Evolutionary conservation across 2,797 vertebrate species (phyloP).

Genomic region (Cuniculus paca): DNA sequence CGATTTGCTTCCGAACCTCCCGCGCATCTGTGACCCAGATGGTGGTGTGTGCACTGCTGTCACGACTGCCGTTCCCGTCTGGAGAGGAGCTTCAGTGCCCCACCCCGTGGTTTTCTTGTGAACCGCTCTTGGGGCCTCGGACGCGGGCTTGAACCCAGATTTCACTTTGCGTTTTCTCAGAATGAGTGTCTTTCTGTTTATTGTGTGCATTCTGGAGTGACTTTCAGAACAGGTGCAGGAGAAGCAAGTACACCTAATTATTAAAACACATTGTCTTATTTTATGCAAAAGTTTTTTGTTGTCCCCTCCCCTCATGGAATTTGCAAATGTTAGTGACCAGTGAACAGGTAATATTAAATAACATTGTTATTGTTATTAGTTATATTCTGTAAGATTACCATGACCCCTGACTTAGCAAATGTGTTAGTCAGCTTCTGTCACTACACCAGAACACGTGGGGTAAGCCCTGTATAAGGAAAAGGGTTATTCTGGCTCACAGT

Average conservation of each 20-base stretch:
- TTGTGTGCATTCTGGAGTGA: background rate
- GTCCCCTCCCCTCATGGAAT: background rate
- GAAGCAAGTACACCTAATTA: background rate
- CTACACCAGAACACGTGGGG: background rate
- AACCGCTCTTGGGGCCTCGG: background rate
- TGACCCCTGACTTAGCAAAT: background rate
- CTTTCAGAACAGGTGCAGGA: background rate
- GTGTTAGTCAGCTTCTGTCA: background rate
- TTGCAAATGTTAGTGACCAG: background rate
- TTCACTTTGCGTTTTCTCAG: background rate
- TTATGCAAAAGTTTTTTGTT: background rate
- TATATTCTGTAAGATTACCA: background rate
- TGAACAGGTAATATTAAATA: background rate
- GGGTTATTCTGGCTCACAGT: background rate
- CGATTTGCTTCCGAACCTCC: slow-evolving; percentile 1
- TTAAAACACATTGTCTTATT: background rate
- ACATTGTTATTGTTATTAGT: background rate
- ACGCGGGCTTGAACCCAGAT: background rate
- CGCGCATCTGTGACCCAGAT: background rate
- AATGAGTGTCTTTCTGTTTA: background rate
- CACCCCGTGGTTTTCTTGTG: background rate
- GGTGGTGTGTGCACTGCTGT: background rate
- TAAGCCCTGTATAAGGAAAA: background rate
- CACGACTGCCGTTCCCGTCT: background rate
- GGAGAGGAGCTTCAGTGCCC: background rate